Evolutionary conservation across 2,797 vertebrate species (phyloP).

Genomic region (Enteromius anoplus): DNA sequence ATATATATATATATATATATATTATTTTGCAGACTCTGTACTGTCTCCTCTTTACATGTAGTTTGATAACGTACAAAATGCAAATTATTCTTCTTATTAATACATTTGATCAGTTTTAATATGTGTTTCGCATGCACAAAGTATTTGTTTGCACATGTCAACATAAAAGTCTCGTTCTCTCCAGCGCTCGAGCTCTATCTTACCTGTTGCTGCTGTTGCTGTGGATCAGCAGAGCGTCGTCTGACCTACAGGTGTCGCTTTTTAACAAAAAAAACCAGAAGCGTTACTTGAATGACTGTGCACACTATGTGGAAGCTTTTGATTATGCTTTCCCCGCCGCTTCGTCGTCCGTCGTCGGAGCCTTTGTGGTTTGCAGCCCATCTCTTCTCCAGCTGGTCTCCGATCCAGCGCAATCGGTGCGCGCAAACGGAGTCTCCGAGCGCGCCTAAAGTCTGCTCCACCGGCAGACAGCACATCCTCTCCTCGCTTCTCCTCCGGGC

Average conservation of each 20-base stretch:
- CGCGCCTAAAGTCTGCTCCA: slow-evolving; percentile 80
- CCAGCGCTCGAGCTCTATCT: slow-evolving; percentile 23
- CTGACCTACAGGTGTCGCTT: slow-evolving; percentile 84
- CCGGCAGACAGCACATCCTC: slow-evolving; percentile 87
- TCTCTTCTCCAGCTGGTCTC: slow-evolving; percentile 88
- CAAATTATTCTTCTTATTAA: not conserved
- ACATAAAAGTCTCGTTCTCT: not conserved
- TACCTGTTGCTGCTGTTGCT: slow-evolving; percentile 84
- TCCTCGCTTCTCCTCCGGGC: not conserved
- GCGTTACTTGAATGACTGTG: slow-evolving; percentile 81
- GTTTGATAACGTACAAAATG: not conserved
- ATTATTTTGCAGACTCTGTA: not conserved
- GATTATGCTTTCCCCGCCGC: slow-evolving; percentile 51
- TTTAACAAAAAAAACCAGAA: slow-evolving; percentile 84
- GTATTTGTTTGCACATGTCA: not conserved
- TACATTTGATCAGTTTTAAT: not conserved
- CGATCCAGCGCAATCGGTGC: slow-evolving; percentile 86
- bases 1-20: no score
- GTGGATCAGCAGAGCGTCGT: slow-evolving; percentile 52
- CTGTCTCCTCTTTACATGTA: not conserved
- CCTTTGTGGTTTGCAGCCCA: slow-evolving; percentile 58
- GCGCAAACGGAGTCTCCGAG: slow-evolving; percentile 77
- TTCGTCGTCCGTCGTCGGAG: slow-evolving; percentile 8
- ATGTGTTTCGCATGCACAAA: not conserved
- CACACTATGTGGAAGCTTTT: slow-evolving; percentile 72